phyloP scores from a whole-genome alignment of 2,113 vertebrate genomes.

The Pedetes capensis region DNA sequence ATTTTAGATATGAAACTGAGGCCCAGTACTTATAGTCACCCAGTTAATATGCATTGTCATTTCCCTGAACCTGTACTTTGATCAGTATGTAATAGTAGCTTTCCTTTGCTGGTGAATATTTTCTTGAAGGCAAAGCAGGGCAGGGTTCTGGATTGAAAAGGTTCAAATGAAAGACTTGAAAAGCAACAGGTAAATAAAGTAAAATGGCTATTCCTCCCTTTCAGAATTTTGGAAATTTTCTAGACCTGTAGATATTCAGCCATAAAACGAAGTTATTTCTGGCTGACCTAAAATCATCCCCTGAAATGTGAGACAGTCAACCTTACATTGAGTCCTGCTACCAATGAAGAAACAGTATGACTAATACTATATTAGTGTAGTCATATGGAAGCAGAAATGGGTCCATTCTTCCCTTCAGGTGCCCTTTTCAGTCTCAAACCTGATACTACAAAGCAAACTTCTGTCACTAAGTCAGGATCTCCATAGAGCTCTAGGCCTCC shows the following conservation, averaged over 20 bases:
- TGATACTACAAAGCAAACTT: neutral
- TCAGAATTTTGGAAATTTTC: neutral
- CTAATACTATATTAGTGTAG: accelerated
- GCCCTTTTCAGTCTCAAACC: neutral
- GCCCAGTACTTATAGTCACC: neutral
- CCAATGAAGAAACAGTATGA: neutral
- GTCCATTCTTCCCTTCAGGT: neutral
- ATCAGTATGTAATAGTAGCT: neutral
- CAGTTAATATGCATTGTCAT: neutral
- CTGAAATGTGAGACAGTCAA: neutral
- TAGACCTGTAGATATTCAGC: neutral
- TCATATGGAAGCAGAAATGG: neutral
- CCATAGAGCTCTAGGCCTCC: neutral
- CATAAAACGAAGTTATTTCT: neutral
- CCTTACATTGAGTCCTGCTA: neutral
- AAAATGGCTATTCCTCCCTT: neutral
- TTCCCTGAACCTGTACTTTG: neutral
- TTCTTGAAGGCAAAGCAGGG: neutral
- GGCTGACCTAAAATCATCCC: neutral
- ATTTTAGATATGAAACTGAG: neutral
- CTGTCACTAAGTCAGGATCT: neutral
- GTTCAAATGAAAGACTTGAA: neutral
- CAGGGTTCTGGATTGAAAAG: neutral
- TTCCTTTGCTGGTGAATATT: neutral
- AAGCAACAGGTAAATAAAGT: neutral